These are phyloP conservation scores for Dermatemys mawii DNA, from an alignment of 2,113 vertebrate species.

Conservation along the genomic window DNA sequence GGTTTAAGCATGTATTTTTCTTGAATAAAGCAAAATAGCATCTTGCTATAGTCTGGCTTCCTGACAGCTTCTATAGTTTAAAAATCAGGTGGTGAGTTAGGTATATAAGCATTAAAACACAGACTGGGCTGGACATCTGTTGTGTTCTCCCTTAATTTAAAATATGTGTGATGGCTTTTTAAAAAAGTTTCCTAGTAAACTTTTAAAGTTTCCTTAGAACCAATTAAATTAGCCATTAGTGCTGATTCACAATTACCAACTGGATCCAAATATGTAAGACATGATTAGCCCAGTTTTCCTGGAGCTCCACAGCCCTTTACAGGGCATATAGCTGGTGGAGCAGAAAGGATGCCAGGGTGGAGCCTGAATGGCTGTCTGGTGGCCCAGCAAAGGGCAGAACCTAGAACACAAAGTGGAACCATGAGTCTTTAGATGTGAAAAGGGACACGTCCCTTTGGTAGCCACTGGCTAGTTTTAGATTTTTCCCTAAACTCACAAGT, in stretches of 20 bases:
- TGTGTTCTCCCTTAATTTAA: not conserved
- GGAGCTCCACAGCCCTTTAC: too few relatives aligned
- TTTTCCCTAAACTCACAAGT: not conserved
- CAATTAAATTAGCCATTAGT: too few relatives aligned
- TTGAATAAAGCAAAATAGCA: constrained; percentile 17
- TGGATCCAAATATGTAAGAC: too few relatives aligned
- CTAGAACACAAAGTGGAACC: not conserved
- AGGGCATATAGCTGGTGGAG: too few relatives aligned
- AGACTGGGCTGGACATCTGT: not conserved
- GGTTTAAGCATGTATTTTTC: not conserved
- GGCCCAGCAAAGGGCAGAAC: not conserved
- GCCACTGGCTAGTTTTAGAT: not conserved
- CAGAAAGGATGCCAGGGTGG: too few relatives aligned
- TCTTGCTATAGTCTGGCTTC: not conserved
- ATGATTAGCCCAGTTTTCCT: too few relatives aligned
- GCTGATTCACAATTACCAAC: too few relatives aligned
- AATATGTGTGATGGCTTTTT: not conserved
- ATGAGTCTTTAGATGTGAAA: not conserved
- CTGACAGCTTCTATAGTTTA: not conserved
- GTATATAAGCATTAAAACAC: not conserved
- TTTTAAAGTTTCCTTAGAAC: too few relatives aligned
- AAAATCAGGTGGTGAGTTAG: not conserved
- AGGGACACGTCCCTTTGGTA: not conserved
- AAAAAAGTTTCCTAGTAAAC: not conserved
- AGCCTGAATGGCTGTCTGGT: too few relatives aligned